phyloP scores from a whole-genome alignment of 2,888 invertebrate genomes.

The Caenorhabditis sp. region DNA sequence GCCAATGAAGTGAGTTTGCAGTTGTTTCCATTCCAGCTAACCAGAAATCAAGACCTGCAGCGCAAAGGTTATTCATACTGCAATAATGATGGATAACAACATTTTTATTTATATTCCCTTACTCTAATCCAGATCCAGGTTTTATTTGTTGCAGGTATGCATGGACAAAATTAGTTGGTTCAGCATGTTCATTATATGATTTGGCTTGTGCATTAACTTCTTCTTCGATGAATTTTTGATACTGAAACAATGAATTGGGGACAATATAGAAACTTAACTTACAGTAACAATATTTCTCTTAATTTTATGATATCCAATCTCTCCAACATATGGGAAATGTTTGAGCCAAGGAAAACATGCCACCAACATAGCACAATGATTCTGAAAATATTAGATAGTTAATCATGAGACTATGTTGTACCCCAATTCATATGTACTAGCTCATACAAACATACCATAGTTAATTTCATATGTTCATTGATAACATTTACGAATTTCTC shows the following conservation, averaged over 20 bases:
- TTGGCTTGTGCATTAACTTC: constrained; percentile 26
- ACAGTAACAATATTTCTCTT: constrained; percentile 18
- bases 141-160: constrained; percentile 37
- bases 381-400: not conserved
- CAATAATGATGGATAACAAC: no score
- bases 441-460: not conserved
- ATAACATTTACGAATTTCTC: constrained; percentile 31
- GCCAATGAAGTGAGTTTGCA: constrained; percentile 50
- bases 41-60: constrained; percentile 49
- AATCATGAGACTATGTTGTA: no score
- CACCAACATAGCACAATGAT: not conserved
- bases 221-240: constrained; percentile 21
- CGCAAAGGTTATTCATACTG: constrained; percentile 17
- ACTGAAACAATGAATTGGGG: constrained; percentile 13
- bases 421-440: no score
- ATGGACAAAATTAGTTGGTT: constrained; percentile 47
- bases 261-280: not conserved
- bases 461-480: constrained; percentile 8
- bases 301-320: constrained; percentile 22
- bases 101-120: no score
- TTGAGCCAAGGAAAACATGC: constrained; percentile 31
- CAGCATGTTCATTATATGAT: constrained; percentile 19
- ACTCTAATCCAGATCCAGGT: constrained; percentile 11
- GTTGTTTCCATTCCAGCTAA: constrained; percentile 62
- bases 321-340: constrained; percentile 37